phyloP scores from a whole-genome alignment of 35 echinoderm and acorn worm species.

The Apostichopus californicus region DNA sequence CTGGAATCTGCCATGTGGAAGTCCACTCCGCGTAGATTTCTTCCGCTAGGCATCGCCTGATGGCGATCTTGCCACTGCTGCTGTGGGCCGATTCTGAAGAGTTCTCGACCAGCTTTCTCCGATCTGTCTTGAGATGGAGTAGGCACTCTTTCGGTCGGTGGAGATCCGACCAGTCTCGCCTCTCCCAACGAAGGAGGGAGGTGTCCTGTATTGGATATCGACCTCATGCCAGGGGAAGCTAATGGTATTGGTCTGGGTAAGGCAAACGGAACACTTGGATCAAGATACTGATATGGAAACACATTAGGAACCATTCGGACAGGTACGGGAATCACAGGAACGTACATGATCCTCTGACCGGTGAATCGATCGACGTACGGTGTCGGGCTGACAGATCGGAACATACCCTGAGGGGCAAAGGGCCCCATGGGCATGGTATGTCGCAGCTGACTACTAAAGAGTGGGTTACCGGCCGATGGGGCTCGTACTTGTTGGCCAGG shows the following conservation, averaged over 20 bases:
- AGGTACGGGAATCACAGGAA: constrained; percentile 74
- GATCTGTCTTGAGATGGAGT: constrained; percentile 8
- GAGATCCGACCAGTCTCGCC: constrained; percentile 20
- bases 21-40: neutral
- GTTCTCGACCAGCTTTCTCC: constrained; percentile 14
- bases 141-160: neutral
- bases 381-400: constrained; percentile 73
- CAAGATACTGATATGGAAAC: constrained; percentile 34
- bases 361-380: constrained; percentile 79
- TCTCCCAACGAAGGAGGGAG: neutral
- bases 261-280: constrained; percentile 1
- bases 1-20: neutral
- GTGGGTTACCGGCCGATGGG: constrained; percentile 48
- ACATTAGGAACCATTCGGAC: constrained; percentile 68
- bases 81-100: constrained; percentile 1
- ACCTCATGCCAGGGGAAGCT: constrained; percentile 1
- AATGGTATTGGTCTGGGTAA: constrained; percentile 17
- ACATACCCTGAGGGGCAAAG: constrained; percentile 39
- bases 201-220: neutral
- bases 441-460: constrained; percentile 39
- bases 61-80: constrained; percentile 19
- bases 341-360: constrained; percentile 75
- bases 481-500: constrained; percentile 36
- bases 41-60: neutral
- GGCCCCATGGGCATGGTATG: constrained; percentile 10